These are phyloP conservation scores for Malachius bipustulatus DNA, from an alignment of 2,888 invertebrate genomes.

Conservation along the genomic window DNA sequence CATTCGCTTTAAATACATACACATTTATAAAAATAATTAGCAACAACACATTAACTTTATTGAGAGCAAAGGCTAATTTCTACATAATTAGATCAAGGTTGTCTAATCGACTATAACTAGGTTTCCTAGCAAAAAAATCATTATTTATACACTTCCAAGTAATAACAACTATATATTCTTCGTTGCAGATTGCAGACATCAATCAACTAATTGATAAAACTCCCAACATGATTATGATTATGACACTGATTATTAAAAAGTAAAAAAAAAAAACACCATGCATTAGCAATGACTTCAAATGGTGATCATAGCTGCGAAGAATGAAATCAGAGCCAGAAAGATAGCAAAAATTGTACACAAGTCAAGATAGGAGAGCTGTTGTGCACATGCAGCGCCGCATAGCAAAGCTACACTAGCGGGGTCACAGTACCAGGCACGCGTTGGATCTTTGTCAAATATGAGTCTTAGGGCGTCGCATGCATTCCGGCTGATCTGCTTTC, in stretches of 20 bases:
- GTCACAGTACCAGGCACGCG: constrained; percentile 44
- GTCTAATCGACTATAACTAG: too few relatives aligned
- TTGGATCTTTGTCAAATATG: constrained; percentile 4
- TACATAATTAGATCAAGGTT: too few relatives aligned
- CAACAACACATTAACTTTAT: too few relatives aligned
- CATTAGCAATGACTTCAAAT: neutral
- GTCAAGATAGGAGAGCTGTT: constrained; percentile 60
- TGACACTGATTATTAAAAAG: neutral
- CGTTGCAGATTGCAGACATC: too few relatives aligned
- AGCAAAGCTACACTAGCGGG: constrained; percentile 62
- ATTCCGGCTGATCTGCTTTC: constrained; percentile 6
- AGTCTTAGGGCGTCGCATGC: constrained; percentile 4
- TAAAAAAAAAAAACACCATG: neutral
- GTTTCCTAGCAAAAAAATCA: too few relatives aligned
- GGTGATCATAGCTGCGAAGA: constrained; percentile 59
- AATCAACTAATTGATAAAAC: too few relatives aligned
- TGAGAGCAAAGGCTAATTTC: too few relatives aligned
- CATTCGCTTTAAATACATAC: too few relatives aligned
- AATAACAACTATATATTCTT: too few relatives aligned
- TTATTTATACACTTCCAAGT: too few relatives aligned
- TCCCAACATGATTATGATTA: too few relatives aligned
- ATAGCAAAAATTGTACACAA: constrained; percentile 63
- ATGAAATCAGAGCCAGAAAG: constrained; percentile 60
- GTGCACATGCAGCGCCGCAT: constrained; percentile 58
- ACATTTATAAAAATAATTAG: too few relatives aligned